Evolutionary conservation across 53 echinoderm and acorn worm genomes (phyloP).

Genomic region (Antedon mediterranea): DNA sequence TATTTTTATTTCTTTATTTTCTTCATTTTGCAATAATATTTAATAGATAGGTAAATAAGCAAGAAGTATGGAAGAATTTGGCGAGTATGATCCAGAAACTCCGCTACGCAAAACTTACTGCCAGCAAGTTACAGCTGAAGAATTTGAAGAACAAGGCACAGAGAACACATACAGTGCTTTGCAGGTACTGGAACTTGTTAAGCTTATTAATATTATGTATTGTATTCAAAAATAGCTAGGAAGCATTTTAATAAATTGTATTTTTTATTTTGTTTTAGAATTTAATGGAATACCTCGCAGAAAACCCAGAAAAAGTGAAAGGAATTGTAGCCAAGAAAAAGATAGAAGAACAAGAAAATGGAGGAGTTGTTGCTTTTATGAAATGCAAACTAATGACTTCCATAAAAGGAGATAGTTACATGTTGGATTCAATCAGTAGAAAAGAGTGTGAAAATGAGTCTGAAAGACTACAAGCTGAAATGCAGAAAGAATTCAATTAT

Average conservation of each 20-base stretch:
- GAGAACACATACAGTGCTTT: conserved; percentile 50
- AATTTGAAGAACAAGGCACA: conserved; percentile 48
- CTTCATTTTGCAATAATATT: no score
- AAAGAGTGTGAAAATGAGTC: conserved; percentile 27
- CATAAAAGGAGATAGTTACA: conserved; percentile 55
- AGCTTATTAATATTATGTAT: not conserved
- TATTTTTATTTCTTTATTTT: no score
- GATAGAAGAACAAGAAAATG: conserved; percentile 78
- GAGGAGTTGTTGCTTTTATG: conserved; percentile 55
- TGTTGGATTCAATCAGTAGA: conserved; percentile 34
- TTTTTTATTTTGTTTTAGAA: conserved; percentile 20
- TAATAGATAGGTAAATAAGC: no score
- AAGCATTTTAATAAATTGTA: not conserved
- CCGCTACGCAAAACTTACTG: conserved; percentile 45
- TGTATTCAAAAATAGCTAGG: no score
- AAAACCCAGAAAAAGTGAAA: conserved; percentile 50
- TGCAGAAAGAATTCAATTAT: conserved; percentile 66
- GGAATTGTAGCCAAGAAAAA: conserved; percentile 60
- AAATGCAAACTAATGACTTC: conserved; percentile 65
- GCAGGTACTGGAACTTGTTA: conserved; percentile 21
- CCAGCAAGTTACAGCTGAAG: conserved; percentile 26
- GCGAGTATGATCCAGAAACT: conserved; percentile 64
- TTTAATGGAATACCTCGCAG: conserved; percentile 62
- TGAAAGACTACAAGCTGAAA: conserved; percentile 32
- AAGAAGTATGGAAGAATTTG: conserved; percentile 59